Percentiles rank a stretch among this genome's conserved stretches.
Conservation (phyloP, 2,888 invertebrate genomes). For the Leptarthrus brevirostris region DNA sequence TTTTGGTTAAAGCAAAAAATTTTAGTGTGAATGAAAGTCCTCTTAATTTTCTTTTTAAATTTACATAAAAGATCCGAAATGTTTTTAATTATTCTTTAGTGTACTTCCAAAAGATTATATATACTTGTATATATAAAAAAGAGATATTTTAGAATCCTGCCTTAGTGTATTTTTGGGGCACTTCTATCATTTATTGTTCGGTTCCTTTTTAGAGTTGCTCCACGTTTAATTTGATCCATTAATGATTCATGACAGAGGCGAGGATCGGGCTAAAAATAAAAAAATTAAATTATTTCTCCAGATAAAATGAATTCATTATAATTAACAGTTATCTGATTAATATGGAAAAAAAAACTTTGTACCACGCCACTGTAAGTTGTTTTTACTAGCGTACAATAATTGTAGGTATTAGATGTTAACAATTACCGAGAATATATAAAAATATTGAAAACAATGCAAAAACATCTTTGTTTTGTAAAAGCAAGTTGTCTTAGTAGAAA, state of each 20-base stretch:
- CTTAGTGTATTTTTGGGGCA: constrained; percentile 78
- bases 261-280: constrained; percentile 77
- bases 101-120: constrained; percentile 9
- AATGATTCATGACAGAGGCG: constrained; percentile 85
- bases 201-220: constrained; percentile 84
- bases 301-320: too few relatives aligned
- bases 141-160: constrained; percentile 18
- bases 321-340: too few relatives aligned
- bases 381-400: too few relatives aligned
- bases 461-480: too few relatives aligned
- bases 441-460: too few relatives aligned
- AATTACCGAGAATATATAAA: too few relatives aligned
- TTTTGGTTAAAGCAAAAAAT: constrained; percentile 18
- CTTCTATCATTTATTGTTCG: constrained; percentile 77
- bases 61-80: constrained; percentile 27
- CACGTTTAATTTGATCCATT: constrained; percentile 94
- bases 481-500: too few relatives aligned
- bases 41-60: constrained; percentile 12
- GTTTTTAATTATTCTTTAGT: constrained; percentile 19
- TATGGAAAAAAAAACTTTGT: too few relatives aligned
- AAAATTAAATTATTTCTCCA: too few relatives aligned
- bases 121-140: constrained; percentile 21
- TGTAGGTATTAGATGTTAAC: too few relatives aligned
- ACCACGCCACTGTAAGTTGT: too few relatives aligned
- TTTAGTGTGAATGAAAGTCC: background rate